phyloP scores from a whole-genome alignment of 2,113 vertebrate genomes.

The Trogon surrucura region DNA sequence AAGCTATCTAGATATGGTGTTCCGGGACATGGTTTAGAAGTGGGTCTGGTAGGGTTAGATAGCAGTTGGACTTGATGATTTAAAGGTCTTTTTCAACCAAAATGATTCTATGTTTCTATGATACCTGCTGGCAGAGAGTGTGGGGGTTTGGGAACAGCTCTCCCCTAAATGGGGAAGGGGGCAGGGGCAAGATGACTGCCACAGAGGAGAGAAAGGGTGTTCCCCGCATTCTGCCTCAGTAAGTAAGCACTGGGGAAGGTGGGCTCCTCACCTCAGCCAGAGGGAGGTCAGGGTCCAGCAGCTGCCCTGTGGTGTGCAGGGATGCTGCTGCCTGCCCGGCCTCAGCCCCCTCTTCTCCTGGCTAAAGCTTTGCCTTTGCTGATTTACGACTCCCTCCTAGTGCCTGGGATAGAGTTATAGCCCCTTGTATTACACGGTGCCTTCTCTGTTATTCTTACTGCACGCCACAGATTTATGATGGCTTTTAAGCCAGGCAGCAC shows the following conservation, averaged over 20 bases:
- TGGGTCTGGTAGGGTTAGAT: no score
- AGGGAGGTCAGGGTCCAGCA: rapidly evolving
- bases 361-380: rapidly evolving
- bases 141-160: background rate
- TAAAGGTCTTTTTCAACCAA: no score
- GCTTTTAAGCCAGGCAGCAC: slow-evolving; percentile 49
- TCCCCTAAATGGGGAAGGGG: rapidly evolving
- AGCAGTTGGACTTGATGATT: no score
- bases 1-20: no score
- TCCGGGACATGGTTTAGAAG: no score
- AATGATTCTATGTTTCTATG: no score
- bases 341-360: rapidly evolving
- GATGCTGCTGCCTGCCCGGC: background rate
- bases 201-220: background rate
- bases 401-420: slow-evolving; percentile 21
- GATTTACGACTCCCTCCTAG: slow-evolving; percentile 1
- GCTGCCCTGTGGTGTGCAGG: rapidly evolving
- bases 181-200: background rate
- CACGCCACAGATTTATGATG: slow-evolving; percentile 11
- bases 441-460: slow-evolving; percentile 52
- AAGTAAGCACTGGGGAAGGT: background rate
- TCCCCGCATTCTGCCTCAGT: rapidly evolving
- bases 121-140: background rate
- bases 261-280: background rate
- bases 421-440: background rate